Evolutionary conservation across 2,113 vertebrate genomes (phyloP), one percentile per base, ranked within the genome.

Genomic region (Tyto alba): DNA sequence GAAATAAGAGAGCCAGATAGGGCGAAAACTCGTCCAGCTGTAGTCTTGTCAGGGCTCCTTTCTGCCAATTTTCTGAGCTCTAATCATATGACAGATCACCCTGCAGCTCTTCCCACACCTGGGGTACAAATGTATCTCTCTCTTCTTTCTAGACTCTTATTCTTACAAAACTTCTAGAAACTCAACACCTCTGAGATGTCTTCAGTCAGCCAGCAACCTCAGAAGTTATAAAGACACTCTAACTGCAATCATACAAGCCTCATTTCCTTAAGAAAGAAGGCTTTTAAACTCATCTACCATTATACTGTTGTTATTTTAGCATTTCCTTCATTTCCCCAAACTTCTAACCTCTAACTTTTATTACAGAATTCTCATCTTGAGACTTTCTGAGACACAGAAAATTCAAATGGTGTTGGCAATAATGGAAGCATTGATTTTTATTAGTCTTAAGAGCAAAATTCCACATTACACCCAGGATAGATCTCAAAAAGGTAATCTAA

Each of bases 401-500:
- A 87, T 11, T 27, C 14, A 45, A 83, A 73, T 45, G 4, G 9
- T 22, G 26, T 60, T 76, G 45, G 77, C 63, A 96, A 96, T 95
- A 96, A 96, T 34, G 7, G 40, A 73, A 81, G 34, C 69, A 77
- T 40, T 96, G 86, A 59, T 67, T 86, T 80, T 45, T 72, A 90
- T 91, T 81, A 84, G 64, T 89, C 90, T 91, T 85, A 89, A 64
- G 86, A 95, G 95, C 55, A 95, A 93, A 89, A 94, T 78, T 91
- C 27, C 52, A 76, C 67, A 93, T 77, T 91, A 93, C 76, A 72
- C 83, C 79, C 95, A 75, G 48, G 53, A 78, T 27, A 79, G 79
- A 84, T 92, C 34, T 59, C 93, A 79, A 74, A 95, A 96, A 91
- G 59, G 59, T 82, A 85, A 94, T 94, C 93, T 96, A 96, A 96